Evolutionary conservation across 1,140 invertebrate species (phyloP).

Genomic region (Argopecten irradians): DNA sequence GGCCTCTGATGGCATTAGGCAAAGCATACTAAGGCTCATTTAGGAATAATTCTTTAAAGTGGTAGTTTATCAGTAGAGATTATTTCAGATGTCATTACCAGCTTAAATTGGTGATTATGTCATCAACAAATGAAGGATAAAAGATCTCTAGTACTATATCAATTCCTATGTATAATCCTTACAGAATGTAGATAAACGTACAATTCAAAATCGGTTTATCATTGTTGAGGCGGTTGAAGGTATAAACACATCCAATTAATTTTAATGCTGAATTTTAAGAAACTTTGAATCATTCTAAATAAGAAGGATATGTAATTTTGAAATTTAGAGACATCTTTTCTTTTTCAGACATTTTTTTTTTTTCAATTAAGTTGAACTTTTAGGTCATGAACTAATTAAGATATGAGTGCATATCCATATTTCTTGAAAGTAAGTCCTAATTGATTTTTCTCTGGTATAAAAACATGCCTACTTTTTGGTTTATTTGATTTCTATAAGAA

Average conservation of each 20-base stretch:
- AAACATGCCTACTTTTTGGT: neutral
- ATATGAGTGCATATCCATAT: too few relatives aligned
- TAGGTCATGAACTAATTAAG: too few relatives aligned
- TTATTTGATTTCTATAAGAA: neutral
- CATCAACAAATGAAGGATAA: neutral
- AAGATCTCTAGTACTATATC: neutral
- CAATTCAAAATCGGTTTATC: neutral
- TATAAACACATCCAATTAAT: neutral
- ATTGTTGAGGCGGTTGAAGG: too few relatives aligned
- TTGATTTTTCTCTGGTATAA: too few relatives aligned
- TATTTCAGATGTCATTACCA: neutral
- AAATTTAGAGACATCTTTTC: too few relatives aligned
- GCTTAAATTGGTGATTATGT: constrained; percentile 8
- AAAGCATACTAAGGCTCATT: neutral
- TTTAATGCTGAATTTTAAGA: neutral
- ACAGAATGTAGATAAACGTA: neutral
- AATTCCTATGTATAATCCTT: neutral
- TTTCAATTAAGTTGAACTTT: too few relatives aligned
- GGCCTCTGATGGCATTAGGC: neutral
- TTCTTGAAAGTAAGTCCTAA: too few relatives aligned
- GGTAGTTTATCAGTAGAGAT: neutral
- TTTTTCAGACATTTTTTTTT: too few relatives aligned
- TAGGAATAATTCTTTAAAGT: neutral
- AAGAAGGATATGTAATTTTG: neutral
- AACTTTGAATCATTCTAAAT: neutral